These are phyloP conservation scores for Coregonus suidteri DNA, from an alignment of 2,797 vertebrate genomes.

Conservation along the genomic window DNA sequence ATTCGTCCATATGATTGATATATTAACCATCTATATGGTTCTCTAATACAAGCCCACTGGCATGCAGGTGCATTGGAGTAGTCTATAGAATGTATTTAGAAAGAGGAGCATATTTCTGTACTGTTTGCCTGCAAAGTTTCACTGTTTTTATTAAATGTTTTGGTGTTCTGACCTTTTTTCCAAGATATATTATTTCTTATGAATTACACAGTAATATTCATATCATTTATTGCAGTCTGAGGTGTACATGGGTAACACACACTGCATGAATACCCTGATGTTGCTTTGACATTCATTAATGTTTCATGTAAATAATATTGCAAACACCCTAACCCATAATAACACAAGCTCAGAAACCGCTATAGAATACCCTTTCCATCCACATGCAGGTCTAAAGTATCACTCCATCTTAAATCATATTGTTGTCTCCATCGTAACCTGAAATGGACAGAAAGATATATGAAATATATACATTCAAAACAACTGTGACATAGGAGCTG, in stretches of 20 bases:
- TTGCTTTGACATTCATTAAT: not conserved
- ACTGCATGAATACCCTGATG: not conserved
- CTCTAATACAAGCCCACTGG: not conserved
- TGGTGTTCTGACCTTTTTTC: not conserved
- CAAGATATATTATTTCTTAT: not conserved
- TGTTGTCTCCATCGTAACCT: not conserved
- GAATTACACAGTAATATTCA: not conserved
- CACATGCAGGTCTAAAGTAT: not conserved
- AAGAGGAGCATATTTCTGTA: too few species aligned
- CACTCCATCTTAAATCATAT: not conserved
- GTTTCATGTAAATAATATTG: conserved; percentile 9
- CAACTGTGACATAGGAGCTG: not conserved
- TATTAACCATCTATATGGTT: not conserved
- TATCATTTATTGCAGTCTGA: not conserved
- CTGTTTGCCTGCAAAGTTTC: too few species aligned
- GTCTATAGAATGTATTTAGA: not conserved
- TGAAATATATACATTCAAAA: too few species aligned
- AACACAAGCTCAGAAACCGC: not conserved
- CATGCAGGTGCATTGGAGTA: not conserved
- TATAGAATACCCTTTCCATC: not conserved
- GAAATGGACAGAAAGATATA: not conserved
- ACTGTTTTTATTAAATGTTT: not conserved
- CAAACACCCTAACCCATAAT: conserved; percentile 4
- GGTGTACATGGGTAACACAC: not conserved
- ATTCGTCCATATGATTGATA: not conserved